Conservation (phyloP, 2,888 invertebrate species). For the Chrysina gloriosa region DNA sequence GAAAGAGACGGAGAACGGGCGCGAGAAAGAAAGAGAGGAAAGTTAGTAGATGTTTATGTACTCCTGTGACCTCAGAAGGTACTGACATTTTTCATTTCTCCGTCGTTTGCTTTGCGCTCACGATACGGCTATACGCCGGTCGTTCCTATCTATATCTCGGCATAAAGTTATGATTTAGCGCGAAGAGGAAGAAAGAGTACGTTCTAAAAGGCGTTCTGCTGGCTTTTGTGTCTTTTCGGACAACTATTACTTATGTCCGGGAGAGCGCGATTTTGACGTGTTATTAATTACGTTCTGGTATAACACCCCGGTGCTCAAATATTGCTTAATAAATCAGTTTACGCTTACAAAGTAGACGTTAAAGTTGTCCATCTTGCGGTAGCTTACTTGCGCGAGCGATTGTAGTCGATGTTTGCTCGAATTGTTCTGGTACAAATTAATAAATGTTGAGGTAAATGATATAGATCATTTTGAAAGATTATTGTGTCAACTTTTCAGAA, state of each 20-base stretch:
- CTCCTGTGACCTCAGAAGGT: slow-evolving; percentile 34
- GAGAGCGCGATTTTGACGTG: neutral
- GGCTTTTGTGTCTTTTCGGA: slow-evolving; percentile 1
- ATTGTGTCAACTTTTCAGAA: too few species aligned
- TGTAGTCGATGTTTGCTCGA: too few species aligned
- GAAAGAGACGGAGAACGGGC: slow-evolving; percentile 4
- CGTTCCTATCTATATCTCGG: neutral
- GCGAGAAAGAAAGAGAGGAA: slow-evolving; percentile 9
- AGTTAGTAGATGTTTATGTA: slow-evolving; percentile 35
- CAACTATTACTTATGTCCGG: neutral
- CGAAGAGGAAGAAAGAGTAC: neutral
- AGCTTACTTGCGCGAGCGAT: too few species aligned
- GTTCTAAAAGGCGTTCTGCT: neutral
- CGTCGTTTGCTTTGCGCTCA: slow-evolving; percentile 10
- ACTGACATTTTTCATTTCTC: slow-evolving; percentile 37
- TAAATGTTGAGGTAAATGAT: too few species aligned
- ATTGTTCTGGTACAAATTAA: too few species aligned
- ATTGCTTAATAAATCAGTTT: neutral
- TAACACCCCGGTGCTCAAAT: neutral
- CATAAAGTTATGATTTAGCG: slow-evolving; percentile 1
- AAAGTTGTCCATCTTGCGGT: neutral
- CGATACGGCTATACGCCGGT: neutral
- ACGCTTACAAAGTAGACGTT: neutral
- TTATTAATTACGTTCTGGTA: neutral
- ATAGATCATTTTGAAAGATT: too few species aligned